These are phyloP conservation scores for Eupristina koningsbergeri DNA, from an alignment of 1,140 invertebrate genomes.

Conservation along the genomic window DNA sequence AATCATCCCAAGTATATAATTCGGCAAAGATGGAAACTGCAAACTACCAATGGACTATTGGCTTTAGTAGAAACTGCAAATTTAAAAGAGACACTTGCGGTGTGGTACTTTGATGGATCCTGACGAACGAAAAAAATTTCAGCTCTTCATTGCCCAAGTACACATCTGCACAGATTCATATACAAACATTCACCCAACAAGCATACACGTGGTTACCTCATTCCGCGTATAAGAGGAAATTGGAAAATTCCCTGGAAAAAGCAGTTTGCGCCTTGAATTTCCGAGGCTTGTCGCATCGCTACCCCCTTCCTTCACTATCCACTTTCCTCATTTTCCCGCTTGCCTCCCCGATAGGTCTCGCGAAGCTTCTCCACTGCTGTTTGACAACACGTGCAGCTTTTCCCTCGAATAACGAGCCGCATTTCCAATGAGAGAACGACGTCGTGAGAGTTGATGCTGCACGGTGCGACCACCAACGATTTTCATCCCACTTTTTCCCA, in stretches of 20 bases:
- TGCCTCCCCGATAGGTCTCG: slow-evolving; percentile 10
- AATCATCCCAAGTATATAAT: too few species aligned
- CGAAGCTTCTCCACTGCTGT: slow-evolving; percentile 8
- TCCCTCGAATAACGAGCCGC: slow-evolving; percentile 23
- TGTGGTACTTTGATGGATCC: background rate
- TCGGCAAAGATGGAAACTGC: too few species aligned
- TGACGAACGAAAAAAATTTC: background rate
- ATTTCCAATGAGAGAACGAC: slow-evolving; percentile 41
- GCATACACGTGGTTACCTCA: background rate
- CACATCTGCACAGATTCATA: background rate
- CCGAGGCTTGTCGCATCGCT: slow-evolving; percentile 59
- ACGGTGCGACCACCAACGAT: background rate
- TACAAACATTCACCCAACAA: too few species aligned
- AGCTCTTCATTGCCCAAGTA: background rate
- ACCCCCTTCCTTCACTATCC: slow-evolving; percentile 49
- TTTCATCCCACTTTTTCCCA: background rate
- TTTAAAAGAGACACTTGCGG: background rate
- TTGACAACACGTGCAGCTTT: slow-evolving; percentile 41
- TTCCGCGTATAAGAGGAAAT: slow-evolving; percentile 52
- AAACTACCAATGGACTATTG: background rate
- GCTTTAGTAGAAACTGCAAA: background rate
- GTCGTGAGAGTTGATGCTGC: slow-evolving; percentile 24
- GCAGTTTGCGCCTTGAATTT: slow-evolving; percentile 43
- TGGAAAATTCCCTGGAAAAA: slow-evolving; percentile 62
- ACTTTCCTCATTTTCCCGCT: background rate